Base-by-base conservation (phyloP, 2,113 vertebrate species). In the Aegithalos caudatus region DNA sequence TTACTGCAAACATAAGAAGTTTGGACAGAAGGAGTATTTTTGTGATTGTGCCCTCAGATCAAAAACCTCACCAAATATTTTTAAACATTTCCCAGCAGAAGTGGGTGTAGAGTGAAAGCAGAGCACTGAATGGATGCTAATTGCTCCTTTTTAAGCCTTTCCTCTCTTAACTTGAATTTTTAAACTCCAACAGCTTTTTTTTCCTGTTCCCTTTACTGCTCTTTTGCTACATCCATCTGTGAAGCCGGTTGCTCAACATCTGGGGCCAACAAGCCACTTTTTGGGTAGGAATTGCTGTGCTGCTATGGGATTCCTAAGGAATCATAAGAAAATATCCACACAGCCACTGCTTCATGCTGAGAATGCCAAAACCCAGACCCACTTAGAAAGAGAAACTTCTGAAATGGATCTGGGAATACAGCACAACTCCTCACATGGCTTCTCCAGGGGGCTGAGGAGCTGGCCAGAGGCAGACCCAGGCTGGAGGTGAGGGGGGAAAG, bases 111-210 rank as follows among this genome's bases (percentile, higher is more conserved):
- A 71, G 89, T 76, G 86, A 81, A 87, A 94, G 84, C 81, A 74
- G 70, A 83, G 54, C 61, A 47, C 50, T 57, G 79, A 81, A 71
- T 65, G 48, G 84, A 66, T 71, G 84, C 42, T 91, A 66, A 89
- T 66, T 91, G 96, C 96, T 96, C 94, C 56, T 91, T 91, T 81
- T 51, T 31, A 80, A 87, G 95, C 53, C 87, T 94, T 89, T 67
- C 53, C 65, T 87, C 57, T n/a, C 16, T 40, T 51, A 84, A 61
- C 19, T 44, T 22, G 84, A 51, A 31, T 51, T 74, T 58, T 92
- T 38, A 38, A 89, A 94, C 77, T 76, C 6, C 1, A 71, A 51
- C 78, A 72, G 90, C 38, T 85, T 47, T 61, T 61, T 16, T 45
- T 54, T 35, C 48, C 58, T 17, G 10, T 54, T 35, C 14, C 38